Evolutionary conservation across 2,888 invertebrate genomes (phyloP).

Genomic region (Volucella inanis): DNA sequence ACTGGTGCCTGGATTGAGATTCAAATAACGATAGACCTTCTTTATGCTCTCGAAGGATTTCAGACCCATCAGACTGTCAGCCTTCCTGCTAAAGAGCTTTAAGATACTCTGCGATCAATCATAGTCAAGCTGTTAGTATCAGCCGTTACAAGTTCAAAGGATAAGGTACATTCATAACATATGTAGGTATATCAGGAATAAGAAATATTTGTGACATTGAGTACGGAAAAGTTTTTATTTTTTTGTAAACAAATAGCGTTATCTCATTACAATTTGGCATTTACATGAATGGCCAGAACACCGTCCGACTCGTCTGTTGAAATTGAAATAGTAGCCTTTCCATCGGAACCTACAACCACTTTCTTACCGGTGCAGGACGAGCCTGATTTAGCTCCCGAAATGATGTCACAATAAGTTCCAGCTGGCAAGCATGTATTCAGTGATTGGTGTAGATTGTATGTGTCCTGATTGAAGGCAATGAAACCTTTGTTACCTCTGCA

Average conservation of each 20-base stretch:
- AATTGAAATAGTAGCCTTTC: slow-evolving; percentile 78
- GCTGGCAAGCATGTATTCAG: slow-evolving; percentile 88
- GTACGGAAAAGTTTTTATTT: not conserved
- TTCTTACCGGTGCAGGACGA: slow-evolving; percentile 79
- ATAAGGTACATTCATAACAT: no score
- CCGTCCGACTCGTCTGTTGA: slow-evolving; percentile 84
- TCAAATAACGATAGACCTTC: no score
- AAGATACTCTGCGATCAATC: no score
- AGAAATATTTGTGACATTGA: no score
- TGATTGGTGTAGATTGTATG: slow-evolving; percentile 85
- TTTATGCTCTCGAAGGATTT: no score
- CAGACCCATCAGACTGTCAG: no score
- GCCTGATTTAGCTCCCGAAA: slow-evolving; percentile 86
- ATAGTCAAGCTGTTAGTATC: no score
- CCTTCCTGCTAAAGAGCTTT: no score
- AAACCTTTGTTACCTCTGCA: slow-evolving; percentile 90
- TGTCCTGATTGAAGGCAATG: slow-evolving; percentile 90
- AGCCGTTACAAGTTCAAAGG: no score
- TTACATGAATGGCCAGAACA: slow-evolving; percentile 88
- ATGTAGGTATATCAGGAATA: no score
- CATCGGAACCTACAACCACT: slow-evolving; percentile 78
- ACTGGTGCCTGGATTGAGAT: no score
- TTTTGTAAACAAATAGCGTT: not conserved
- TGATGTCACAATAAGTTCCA: slow-evolving; percentile 93
- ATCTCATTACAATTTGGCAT: slow-evolving; percentile 79